These are phyloP conservation scores for Xiphophorus couchianus DNA, from an alignment of 2,113 vertebrate species.

Conservation along the genomic window DNA sequence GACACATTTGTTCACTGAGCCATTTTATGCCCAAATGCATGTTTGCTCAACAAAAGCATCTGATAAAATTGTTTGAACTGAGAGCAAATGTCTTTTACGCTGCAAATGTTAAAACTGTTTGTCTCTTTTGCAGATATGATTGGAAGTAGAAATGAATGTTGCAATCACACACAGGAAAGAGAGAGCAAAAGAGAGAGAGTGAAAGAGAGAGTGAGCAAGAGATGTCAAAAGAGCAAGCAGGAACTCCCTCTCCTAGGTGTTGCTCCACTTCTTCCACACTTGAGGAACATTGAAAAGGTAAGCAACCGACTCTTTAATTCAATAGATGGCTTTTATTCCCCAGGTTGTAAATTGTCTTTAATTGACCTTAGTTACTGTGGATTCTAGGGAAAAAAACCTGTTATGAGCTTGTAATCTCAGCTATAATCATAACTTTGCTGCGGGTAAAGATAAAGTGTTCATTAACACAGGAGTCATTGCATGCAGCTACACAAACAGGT, in stretches of 20 bases:
- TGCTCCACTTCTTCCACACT: conserved; percentile 23
- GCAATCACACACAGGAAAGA: conserved; percentile 41
- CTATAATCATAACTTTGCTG: not conserved
- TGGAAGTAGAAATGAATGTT: conserved; percentile 21
- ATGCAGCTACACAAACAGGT: conserved; percentile 31
- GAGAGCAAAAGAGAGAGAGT: conserved; percentile 19
- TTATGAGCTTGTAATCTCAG: not conserved
- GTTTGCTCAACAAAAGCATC: not conserved
- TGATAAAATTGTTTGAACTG: not conserved
- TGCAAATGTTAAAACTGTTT: not conserved
- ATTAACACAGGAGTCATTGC: conserved; percentile 10
- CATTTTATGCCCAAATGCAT: not conserved
- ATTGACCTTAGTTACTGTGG: not conserved
- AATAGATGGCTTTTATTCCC: not conserved
- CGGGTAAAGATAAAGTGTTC: not conserved
- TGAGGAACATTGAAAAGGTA: conserved; percentile 54
- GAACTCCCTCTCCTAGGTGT: conserved; percentile 51
- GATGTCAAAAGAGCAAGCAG: conserved; percentile 9
- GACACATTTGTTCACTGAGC: not conserved
- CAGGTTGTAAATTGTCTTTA: not conserved
- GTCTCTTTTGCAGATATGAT: conserved; percentile 8
- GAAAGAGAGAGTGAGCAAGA: conserved; percentile 33
- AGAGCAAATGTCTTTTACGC: conserved; percentile 1
- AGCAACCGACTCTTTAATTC: conserved; percentile 30
- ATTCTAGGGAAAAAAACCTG: not conserved